Conservation (phyloP, 64 coral and sea anemone species). For the Anthopleura sola region DNA sequence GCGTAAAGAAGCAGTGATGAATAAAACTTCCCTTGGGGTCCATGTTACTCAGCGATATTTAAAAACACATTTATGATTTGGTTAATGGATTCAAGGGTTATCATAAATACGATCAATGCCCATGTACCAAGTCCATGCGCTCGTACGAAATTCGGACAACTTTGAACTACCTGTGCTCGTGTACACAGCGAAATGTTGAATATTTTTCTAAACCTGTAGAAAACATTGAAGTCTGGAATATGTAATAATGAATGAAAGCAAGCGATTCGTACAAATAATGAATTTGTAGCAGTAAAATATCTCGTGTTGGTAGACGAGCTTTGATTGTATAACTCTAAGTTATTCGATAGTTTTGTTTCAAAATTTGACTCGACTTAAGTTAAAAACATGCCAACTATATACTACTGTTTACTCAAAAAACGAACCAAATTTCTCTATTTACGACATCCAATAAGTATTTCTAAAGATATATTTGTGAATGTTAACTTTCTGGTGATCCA, state of each 20-base stretch:
- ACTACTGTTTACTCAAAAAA: neutral
- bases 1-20: too few species aligned
- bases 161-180: neutral
- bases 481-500: neutral
- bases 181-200: neutral
- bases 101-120: neutral
- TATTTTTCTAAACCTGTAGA: neutral
- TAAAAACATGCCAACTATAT: neutral
- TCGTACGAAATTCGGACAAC: neutral
- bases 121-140: neutral
- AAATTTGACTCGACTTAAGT: neutral
- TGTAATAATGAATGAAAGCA: neutral
- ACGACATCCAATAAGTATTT: neutral
- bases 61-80: neutral
- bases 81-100: neutral
- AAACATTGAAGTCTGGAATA: neutral
- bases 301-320: neutral
- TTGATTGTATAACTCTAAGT: neutral
- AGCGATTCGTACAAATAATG: neutral
- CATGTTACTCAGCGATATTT: neutral
- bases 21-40: neutral
- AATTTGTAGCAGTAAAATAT: neutral
- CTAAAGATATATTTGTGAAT: neutral
- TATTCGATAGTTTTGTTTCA: constrained; percentile 2
- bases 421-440: neutral